phyloP scores from a whole-genome alignment of 2,888 invertebrate species.

The Philopedon plagiatum region DNA sequence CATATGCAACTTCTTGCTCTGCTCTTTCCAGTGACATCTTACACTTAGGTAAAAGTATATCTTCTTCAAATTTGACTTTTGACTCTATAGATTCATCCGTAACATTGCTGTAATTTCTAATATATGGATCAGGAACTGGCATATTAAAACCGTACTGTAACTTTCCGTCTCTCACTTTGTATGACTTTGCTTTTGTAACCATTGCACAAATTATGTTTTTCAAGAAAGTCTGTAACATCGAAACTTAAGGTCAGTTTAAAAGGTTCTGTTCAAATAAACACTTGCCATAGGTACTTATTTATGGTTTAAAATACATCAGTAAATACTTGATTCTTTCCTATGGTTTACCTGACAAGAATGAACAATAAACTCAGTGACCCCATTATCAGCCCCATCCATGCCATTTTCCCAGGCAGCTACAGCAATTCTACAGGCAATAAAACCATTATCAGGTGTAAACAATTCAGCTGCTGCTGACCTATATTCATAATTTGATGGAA shows the following conservation, averaged over 20 bases:
- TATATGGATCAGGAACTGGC: slow-evolving; percentile 85
- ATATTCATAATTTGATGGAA: slow-evolving; percentile 66
- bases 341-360: slow-evolving; percentile 78
- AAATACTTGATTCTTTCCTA: slow-evolving; percentile 68
- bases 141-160: slow-evolving; percentile 87
- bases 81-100: slow-evolving; percentile 76
- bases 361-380: slow-evolving; percentile 86
- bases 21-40: slow-evolving; percentile 82
- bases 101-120: slow-evolving; percentile 79
- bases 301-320: too few relatives aligned
- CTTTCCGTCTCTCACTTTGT: slow-evolving; percentile 79
- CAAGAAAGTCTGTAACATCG: slow-evolving; percentile 70
- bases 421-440: slow-evolving; percentile 86
- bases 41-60: slow-evolving; percentile 77
- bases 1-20: slow-evolving; percentile 82
- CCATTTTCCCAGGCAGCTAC: slow-evolving; percentile 92
- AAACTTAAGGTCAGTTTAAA: too few relatives aligned
- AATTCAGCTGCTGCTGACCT: slow-evolving; percentile 81
- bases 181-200: slow-evolving; percentile 86
- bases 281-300: too few relatives aligned
- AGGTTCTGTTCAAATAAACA: too few relatives aligned
- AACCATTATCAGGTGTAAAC: slow-evolving; percentile 86
- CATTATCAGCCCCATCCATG: slow-evolving; percentile 87
- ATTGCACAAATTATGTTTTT: slow-evolving; percentile 87
- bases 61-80: slow-evolving; percentile 71